phyloP scores from a whole-genome alignment of 2,797 vertebrate genomes.

The Neosilurus mollespiculum region DNA sequence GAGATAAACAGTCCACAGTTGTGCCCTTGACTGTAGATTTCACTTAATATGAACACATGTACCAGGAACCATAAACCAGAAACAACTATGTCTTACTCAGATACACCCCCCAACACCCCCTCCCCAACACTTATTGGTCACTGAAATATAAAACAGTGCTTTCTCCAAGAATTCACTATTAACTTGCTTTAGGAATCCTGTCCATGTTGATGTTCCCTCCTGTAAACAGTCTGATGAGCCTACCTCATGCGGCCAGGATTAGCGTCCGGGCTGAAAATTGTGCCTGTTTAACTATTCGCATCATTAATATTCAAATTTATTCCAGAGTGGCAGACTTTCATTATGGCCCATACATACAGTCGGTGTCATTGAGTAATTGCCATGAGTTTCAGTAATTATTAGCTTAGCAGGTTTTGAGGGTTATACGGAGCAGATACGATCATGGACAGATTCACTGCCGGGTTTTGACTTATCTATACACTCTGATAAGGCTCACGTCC shows the following conservation, averaged over 20 bases:
- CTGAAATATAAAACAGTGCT: conserved; percentile 23
- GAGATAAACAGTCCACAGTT: conserved; percentile 26
- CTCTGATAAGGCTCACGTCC: background rate
- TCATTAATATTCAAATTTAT: conserved; percentile 44
- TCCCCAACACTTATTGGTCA: background rate
- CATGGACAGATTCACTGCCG: background rate
- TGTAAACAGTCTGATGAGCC: conserved; percentile 44
- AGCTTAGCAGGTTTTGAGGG: conserved; percentile 12
- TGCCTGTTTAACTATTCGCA: conserved; percentile 23
- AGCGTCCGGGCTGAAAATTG: conserved; percentile 40
- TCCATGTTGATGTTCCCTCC: conserved; percentile 59
- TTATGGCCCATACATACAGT: conserved; percentile 29
- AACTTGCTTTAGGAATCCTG: conserved; percentile 9
- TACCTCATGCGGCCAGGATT: conserved; percentile 59
- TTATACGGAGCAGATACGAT: conserved; percentile 32
- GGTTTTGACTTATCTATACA: conserved; percentile 6
- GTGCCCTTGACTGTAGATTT: conserved; percentile 25
- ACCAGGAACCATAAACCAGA: conserved; percentile 35
- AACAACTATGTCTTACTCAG: conserved; percentile 34
- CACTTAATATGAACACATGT: background rate
- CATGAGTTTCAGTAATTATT: conserved; percentile 13
- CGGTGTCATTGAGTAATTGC: conserved; percentile 26
- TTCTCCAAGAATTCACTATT: conserved; percentile 53
- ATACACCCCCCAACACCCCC: conserved; percentile 8
- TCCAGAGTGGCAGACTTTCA: conserved; percentile 34